A percentile compares a stretch with the other conserved stretches of the same genome.
These are phyloP conservation scores for Rhogogaster chlorosoma DNA, from an alignment of 2,888 invertebrate species.

Conservation along the genomic window DNA sequence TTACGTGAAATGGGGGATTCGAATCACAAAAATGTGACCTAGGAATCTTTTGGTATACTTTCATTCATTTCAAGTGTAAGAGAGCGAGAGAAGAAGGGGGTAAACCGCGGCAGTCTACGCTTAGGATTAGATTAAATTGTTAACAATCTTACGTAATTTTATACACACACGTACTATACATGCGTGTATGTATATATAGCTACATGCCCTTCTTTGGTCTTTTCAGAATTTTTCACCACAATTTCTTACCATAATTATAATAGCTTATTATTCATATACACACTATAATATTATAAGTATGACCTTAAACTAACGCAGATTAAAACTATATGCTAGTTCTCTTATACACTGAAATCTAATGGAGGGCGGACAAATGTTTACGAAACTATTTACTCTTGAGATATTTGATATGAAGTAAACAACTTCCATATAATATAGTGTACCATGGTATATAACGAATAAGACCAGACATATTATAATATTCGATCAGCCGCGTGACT, in stretches of 20 bases:
- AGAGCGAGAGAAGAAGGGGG: not conserved
- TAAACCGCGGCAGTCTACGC: not conserved
- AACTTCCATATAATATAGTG: not conserved
- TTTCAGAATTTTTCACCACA: constrained; percentile 1
- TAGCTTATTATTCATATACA: not conserved
- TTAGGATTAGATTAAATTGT: constrained; percentile 2
- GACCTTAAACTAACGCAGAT: constrained; percentile 3
- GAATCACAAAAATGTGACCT: constrained; percentile 8
- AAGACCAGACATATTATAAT: not conserved
- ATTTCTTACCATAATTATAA: not conserved
- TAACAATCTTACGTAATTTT: constrained; percentile 26
- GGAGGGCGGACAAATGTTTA: constrained; percentile 17
- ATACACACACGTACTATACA: not conserved
- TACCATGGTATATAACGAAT: not conserved
- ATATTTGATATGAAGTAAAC: not conserved
- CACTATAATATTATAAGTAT: not conserved
- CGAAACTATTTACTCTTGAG: constrained; percentile 12
- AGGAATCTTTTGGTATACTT: constrained; percentile 8
- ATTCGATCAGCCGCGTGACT: not conserved
- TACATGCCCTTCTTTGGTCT: constrained; percentile 39
- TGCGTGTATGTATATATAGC: not conserved
- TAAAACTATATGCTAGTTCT: not conserved
- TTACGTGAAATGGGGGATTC: not conserved
- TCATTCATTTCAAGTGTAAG: constrained; percentile 20
- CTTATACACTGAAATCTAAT: not conserved